These are phyloP conservation scores for Eretmocerus hayati DNA, from an alignment of 2,888 invertebrate species.

Conservation along the genomic window DNA sequence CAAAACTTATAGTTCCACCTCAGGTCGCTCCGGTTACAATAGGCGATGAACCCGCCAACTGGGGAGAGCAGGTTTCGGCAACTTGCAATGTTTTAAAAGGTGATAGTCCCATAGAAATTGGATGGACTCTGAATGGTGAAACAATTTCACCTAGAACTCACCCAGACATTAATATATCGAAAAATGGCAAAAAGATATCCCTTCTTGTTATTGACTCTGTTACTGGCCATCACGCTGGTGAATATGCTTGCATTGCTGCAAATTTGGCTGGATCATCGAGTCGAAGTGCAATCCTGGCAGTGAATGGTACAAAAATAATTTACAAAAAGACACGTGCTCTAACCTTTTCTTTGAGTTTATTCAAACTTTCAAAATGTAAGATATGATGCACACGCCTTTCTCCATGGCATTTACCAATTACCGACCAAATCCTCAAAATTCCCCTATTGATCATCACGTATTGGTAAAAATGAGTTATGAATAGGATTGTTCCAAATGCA, in stretches of 20 bases:
- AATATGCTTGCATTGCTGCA: conserved; percentile 52
- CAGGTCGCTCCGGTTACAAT: conserved; percentile 66
- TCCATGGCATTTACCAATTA: too few relatives aligned
- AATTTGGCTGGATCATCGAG: conserved; percentile 49
- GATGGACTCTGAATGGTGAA: conserved; percentile 67
- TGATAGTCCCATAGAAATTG: conserved; percentile 66
- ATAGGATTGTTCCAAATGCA: conserved; percentile 34
- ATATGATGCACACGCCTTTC: too few relatives aligned
- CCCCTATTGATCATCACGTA: too few relatives aligned
- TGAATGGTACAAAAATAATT: conserved; percentile 47
- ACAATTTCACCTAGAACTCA: conserved; percentile 39
- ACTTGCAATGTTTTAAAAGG: conserved; percentile 67
- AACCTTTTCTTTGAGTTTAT: too few relatives aligned
- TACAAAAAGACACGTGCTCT: too few relatives aligned
- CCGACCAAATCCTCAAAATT: too few relatives aligned
- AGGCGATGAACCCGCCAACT: conserved; percentile 62
- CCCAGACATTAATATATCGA: conserved; percentile 47
- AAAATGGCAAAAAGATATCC: conserved; percentile 50
- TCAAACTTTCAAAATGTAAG: too few relatives aligned
- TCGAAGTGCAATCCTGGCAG: conserved; percentile 48
- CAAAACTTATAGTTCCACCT: conserved; percentile 52
- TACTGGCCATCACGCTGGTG: conserved; percentile 51
- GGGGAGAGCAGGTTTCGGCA: conserved; percentile 63
- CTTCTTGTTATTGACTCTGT: conserved; percentile 53
- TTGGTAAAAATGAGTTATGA: not conserved